A percentile compares a stretch with the other conserved stretches of the same genome.
phyloP scores from a whole-genome alignment of 2,113 vertebrate species.

The Damaliscus lunatus region DNA sequence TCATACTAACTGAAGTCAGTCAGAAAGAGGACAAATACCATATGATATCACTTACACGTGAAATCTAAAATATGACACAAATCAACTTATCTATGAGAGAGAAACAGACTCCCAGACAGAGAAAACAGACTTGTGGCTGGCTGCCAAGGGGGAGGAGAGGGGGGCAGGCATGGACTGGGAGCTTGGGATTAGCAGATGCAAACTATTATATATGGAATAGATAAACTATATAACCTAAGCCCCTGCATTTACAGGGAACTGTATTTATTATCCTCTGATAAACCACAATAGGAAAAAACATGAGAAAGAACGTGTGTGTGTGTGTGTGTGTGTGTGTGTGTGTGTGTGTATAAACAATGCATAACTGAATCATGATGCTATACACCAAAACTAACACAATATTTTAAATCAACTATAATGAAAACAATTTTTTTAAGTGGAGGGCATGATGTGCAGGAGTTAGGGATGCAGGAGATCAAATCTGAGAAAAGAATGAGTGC shows the following conservation, averaged over 20 bases:
- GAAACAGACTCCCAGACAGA: not conserved
- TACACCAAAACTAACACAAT: not conserved
- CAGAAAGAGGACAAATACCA: not conserved
- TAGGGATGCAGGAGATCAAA: not conserved
- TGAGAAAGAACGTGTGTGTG: no score
- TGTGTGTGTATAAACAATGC: no score
- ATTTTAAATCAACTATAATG: not conserved
- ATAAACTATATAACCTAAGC: not conserved
- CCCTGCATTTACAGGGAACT: not conserved
- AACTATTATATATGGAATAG: not conserved
- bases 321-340: no score
- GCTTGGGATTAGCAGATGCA: not conserved
- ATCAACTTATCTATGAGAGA: not conserved
- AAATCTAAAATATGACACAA: not conserved
- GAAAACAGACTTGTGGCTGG: not conserved
- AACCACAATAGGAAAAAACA: no score
- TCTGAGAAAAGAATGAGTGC: not conserved
- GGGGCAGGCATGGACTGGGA: not conserved
- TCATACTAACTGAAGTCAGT: not conserved
- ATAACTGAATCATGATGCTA: not conserved
- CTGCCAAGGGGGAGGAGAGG: not conserved
- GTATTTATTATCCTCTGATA: not conserved
- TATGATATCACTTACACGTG: not conserved
- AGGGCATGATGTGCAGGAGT: not conserved
- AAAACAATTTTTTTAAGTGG: not conserved